phyloP scores from a whole-genome alignment of 2,113 vertebrate species.

The Ovis canadensis region DNA sequence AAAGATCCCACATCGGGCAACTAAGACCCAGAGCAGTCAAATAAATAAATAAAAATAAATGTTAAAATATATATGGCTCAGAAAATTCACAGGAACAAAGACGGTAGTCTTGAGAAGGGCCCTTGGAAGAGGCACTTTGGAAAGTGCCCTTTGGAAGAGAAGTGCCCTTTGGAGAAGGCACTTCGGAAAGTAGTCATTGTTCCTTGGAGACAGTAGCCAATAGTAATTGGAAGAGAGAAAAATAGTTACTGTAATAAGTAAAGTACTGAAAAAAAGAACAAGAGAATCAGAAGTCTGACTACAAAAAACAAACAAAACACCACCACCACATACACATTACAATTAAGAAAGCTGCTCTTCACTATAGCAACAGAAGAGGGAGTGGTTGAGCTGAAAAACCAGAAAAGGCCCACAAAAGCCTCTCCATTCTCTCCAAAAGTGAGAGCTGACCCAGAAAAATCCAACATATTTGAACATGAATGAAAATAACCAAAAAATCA shows the following conservation, averaged over 20 bases:
- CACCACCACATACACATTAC: neutral
- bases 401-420: neutral
- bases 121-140: neutral
- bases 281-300: neutral
- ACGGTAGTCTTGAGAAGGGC: neutral
- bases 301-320: neutral
- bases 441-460: constrained; percentile 19
- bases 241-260: neutral
- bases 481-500: neutral
- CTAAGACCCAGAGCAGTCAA: neutral
- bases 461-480: neutral
- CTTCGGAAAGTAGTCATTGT: neutral
- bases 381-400: constrained; percentile 20
- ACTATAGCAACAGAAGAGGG: constrained; percentile 60
- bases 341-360: constrained; percentile 33
- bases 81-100: neutral
- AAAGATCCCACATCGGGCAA: neutral
- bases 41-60: neutral
- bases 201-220: neutral
- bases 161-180: neutral
- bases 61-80: neutral
- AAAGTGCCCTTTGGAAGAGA: neutral
- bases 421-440: neutral
- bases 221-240: neutral
- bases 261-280: neutral